Conservation (phyloP, 2,888 invertebrate species). For the Drosophila mulleri region DNA sequence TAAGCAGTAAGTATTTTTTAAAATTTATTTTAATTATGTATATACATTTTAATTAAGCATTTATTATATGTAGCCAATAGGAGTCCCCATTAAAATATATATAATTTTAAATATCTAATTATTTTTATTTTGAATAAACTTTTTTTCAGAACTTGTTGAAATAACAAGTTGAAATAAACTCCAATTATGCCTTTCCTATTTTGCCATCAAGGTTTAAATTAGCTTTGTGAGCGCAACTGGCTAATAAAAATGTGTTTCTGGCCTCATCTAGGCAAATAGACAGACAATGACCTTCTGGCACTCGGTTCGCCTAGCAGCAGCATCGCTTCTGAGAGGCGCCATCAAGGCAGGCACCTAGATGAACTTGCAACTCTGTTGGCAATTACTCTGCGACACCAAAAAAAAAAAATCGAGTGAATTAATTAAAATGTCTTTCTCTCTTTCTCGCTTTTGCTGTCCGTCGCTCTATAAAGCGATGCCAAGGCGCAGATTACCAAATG, state of each 20-base stretch:
- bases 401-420: slow-evolving; percentile 23
- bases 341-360: slow-evolving; percentile 36
- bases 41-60: no score
- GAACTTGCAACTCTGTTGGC: slow-evolving; percentile 59
- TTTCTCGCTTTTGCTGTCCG: slow-evolving; percentile 21
- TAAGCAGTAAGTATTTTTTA: no score
- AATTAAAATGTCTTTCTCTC: slow-evolving; percentile 62
- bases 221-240: not conserved
- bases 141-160: no score
- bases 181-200: no score
- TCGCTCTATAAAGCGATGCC: slow-evolving; percentile 56
- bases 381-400: slow-evolving; percentile 41
- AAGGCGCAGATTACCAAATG: slow-evolving; percentile 59
- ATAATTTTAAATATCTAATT: no score
- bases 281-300: slow-evolving; percentile 1
- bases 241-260: not conserved
- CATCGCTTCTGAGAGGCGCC: slow-evolving; percentile 12
- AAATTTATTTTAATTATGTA: no score
- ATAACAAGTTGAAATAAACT: no score
- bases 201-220: not conserved
- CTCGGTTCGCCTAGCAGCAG: not conserved
- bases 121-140: no score
- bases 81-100: no score
- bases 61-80: no score
- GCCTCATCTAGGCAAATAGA: no score